Conservation (phyloP, 2,113 vertebrate genomes). For the Eidolon helvum region DNA sequence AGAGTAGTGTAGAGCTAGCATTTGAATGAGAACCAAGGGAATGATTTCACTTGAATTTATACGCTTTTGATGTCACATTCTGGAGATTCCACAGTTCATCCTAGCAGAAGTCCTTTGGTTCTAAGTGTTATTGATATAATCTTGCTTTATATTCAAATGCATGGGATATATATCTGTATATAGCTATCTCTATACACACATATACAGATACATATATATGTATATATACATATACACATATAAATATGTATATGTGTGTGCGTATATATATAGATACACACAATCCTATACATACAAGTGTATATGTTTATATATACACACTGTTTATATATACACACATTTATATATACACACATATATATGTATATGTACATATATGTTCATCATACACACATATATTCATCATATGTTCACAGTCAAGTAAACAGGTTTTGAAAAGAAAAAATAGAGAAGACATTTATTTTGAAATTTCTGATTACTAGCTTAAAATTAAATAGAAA, state of each 20-base stretch:
- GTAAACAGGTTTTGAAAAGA: neutral
- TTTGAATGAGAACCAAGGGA: neutral
- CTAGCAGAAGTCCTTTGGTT: slow-evolving; percentile 6
- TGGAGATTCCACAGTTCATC: neutral
- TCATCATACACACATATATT: neutral
- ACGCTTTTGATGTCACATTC: neutral
- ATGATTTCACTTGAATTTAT: neutral
- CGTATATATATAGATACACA: neutral
- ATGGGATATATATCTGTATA: neutral
- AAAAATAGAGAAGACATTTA: neutral
- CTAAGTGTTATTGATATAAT: neutral
- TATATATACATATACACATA: too few relatives aligned
- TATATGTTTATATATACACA: neutral
- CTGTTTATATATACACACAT: too few relatives aligned
- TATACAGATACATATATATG: too few relatives aligned
- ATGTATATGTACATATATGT: too few relatives aligned
- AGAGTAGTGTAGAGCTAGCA: neutral
- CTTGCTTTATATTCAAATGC: neutral
- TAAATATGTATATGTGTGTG: neutral
- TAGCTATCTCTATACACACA: too few relatives aligned
- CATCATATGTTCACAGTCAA: neutral
- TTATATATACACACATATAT: too few relatives aligned
- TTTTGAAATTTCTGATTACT: slow-evolving; percentile 2
- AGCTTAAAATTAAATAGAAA: neutral
- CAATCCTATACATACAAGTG: neutral